Conservation (phyloP, 2,888 invertebrate species). For the Phyto melanocephala region DNA sequence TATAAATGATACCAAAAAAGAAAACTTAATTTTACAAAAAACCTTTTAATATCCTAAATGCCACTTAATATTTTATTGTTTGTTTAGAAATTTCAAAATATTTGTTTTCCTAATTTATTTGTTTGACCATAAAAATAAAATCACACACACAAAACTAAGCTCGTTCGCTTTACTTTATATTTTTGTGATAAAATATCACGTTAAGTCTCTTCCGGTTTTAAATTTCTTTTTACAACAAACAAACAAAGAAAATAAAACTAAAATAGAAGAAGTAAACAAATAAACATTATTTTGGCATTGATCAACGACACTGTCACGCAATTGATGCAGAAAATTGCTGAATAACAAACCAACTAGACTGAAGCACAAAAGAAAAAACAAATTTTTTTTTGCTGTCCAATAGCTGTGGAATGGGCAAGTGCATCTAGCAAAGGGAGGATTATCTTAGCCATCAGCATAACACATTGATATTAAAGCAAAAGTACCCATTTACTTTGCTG, state of each 20-base stretch:
- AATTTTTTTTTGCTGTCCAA: conserved; percentile 28
- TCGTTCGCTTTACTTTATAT: background rate
- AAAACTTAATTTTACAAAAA: no score
- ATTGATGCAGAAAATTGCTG: conserved; percentile 50
- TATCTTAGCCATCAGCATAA: background rate
- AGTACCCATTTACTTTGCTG: background rate
- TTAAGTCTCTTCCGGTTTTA: conserved; percentile 34
- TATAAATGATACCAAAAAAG: no score
- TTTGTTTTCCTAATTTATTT: background rate
- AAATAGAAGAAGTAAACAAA: background rate
- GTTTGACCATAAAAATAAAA: background rate
- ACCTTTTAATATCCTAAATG: no score
- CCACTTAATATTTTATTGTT: no score
- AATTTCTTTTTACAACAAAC: background rate
- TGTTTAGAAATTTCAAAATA: background rate
- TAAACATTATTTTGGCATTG: conserved; percentile 38
- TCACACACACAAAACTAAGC: no score
- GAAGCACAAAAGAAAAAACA: background rate
- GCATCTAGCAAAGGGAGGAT: background rate
- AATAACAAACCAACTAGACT: background rate
- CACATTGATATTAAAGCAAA: background rate
- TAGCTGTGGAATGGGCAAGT: background rate
- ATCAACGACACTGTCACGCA: conserved; percentile 58
- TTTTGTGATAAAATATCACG: conserved; percentile 5
- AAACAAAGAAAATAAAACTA: background rate